These are phyloP conservation scores for Anguilla marmorata DNA, from an alignment of 2,797 vertebrate species.

Conservation along the genomic window DNA sequence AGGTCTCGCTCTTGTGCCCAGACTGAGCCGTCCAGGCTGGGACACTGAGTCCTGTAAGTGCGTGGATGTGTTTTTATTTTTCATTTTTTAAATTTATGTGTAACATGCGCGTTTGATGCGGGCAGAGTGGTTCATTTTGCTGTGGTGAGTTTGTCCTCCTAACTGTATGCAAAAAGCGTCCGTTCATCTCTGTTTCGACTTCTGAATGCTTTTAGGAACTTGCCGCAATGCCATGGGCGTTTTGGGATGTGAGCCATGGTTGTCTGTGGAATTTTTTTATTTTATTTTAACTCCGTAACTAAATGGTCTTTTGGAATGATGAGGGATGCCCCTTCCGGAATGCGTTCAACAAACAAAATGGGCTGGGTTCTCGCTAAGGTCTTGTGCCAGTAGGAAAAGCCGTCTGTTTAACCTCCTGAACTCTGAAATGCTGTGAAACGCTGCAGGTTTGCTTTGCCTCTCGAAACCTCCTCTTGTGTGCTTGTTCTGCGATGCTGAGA, in stretches of 20 bases:
- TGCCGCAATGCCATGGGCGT: not conserved
- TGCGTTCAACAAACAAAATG: not conserved
- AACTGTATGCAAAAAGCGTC: not conserved
- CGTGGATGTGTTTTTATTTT: not conserved
- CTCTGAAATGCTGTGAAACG: no score
- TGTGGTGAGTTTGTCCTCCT: slow-evolving; percentile 17
- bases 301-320: slow-evolving; percentile 1
- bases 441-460: not conserved
- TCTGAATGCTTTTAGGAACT: not conserved
- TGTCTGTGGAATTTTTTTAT: not conserved
- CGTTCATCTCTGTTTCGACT: not conserved
- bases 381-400: not conserved
- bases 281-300: not conserved
- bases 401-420: not conserved
- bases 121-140: slow-evolving; percentile 19
- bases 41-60: slow-evolving; percentile 50
- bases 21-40: slow-evolving; percentile 46
- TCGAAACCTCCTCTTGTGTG: not conserved
- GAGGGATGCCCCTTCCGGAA: slow-evolving; percentile 1
- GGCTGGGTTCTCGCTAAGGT: not conserved
- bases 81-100: not conserved
- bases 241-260: not conserved
- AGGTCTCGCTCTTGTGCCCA: slow-evolving; percentile 50
- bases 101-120: slow-evolving; percentile 45
- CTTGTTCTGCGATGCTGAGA: not conserved